Conservation (phyloP, 2,113 vertebrate species). For the Cyprinus carpio region DNA sequence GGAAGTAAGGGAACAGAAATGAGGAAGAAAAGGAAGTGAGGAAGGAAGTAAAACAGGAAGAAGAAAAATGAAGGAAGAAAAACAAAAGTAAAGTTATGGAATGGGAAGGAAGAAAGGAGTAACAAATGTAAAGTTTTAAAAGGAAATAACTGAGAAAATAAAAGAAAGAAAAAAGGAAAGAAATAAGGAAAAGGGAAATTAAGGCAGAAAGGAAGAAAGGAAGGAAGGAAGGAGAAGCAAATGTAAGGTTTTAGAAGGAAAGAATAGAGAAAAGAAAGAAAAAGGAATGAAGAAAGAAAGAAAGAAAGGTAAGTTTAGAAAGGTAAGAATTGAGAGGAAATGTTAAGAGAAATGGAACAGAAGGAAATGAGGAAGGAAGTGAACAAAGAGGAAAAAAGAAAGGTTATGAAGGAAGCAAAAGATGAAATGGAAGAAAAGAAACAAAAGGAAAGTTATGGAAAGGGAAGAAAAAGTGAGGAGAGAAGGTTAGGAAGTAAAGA, state of each 20-base stretch:
- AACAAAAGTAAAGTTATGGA: background rate
- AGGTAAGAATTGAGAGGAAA: background rate
- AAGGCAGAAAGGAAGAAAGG: background rate
- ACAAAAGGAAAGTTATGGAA: background rate
- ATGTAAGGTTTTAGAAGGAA: background rate
- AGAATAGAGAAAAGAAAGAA: background rate
- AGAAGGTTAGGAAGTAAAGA: background rate
- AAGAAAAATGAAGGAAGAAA: background rate
- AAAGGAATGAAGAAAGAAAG: background rate
- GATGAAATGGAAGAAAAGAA: background rate
- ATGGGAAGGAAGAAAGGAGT: background rate
- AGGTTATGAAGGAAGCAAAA: background rate
- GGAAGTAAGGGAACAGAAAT: background rate
- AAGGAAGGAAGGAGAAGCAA: background rate
- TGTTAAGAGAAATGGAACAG: no score
- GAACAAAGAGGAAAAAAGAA: background rate
- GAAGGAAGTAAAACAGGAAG: background rate
- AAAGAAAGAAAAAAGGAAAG: background rate
- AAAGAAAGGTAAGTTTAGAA: background rate
- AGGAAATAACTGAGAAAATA: background rate
- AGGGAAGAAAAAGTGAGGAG: background rate
- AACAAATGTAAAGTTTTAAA: background rate
- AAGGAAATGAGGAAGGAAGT: background rate
- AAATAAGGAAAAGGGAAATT: background rate
- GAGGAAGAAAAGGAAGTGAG: background rate